These are phyloP conservation scores for Tolmerus cingulatus DNA, from an alignment of 2,888 invertebrate species.

Conservation along the genomic window DNA sequence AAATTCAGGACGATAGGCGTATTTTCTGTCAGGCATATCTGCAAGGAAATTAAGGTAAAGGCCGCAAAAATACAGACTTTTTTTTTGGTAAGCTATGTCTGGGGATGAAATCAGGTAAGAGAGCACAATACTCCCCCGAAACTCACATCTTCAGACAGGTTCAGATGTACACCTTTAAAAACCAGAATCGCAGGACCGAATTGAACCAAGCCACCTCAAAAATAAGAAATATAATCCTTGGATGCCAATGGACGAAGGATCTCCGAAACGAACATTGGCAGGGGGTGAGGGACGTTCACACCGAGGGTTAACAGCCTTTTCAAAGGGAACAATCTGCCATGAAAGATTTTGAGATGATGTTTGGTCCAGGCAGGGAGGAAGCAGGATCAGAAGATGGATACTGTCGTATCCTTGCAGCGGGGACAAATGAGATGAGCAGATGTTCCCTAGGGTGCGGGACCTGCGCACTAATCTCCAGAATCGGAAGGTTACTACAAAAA, in stretches of 20 bases:
- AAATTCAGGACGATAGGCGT: not conserved
- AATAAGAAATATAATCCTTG: not conserved
- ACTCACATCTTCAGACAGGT: not conserved
- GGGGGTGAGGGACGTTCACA: not conserved
- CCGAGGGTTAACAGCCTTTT: conserved; percentile 45
- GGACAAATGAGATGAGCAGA: conserved; percentile 14
- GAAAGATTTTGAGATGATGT: conserved; percentile 34
- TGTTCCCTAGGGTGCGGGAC: not conserved
- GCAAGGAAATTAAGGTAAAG: not conserved
- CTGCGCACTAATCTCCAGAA: conserved; percentile 33
- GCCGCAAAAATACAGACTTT: not conserved
- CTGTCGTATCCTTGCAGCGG: not conserved
- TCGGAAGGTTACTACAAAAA: conserved; percentile 10
- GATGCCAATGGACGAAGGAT: not conserved
- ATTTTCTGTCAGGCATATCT: not conserved
- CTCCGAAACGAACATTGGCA: not conserved
- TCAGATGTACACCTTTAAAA: not conserved
- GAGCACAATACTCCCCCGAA: not conserved
- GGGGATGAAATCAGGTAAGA: not conserved
- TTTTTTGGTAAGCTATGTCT: not conserved
- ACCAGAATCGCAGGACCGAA: not conserved
- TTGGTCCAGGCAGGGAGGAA: conserved; percentile 33
- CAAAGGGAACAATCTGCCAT: not conserved
- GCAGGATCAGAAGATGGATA: not conserved
- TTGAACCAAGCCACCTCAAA: not conserved